Base-by-base conservation (phyloP, 1,140 invertebrate species). In the Agrypnia vestita region DNA sequence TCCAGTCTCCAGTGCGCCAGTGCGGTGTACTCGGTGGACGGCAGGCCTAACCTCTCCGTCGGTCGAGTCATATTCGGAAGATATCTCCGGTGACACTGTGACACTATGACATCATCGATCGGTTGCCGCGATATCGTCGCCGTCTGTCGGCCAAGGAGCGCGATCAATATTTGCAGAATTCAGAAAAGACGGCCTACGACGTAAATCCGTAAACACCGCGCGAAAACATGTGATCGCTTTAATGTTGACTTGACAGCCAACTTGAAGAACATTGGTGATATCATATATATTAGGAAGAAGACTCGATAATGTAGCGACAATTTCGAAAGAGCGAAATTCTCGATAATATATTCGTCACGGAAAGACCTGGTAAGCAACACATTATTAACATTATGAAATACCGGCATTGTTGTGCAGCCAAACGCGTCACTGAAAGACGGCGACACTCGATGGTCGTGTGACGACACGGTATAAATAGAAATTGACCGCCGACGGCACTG, bases 351-450 rank as follows among this genome's bases (percentile, higher is more conserved):
- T 8, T 19, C 64, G 64, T 43, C 64, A 19, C 64, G n/a, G 64
- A n/a, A n/a, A 69, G 44, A 69, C 15, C 64, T 69, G 64, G 64
- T 69, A 69, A 69, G 64, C n/a, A 44, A 69, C 64, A 69, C 46
- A 47, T 69, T 69, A 69, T 46, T 49, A 46, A 49, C 44, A 69
- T 69, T 69, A 49, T 49, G 64, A 69, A 69, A 69, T 49, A 46
- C 0, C 64, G 11, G 8, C 11, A 51, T 13, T 21, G 64, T 13
- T 46, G 64, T 49, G 17, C 44, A 69, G 43, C 43, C 13, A 44
- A 7, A 11, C 64, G n/a, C 64, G 64, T n/a, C 64, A 12, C 11
- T 19, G 43, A 19, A 64, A 69, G 64, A 44, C 44, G 13, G 64
- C 64, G 21, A 49, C 46, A 10, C 64, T 19, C 17, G 15, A n/a